These are phyloP conservation scores for Gnathonemus longibarbis DNA, from an alignment of 2,113 vertebrate species.

Conservation along the genomic window DNA sequence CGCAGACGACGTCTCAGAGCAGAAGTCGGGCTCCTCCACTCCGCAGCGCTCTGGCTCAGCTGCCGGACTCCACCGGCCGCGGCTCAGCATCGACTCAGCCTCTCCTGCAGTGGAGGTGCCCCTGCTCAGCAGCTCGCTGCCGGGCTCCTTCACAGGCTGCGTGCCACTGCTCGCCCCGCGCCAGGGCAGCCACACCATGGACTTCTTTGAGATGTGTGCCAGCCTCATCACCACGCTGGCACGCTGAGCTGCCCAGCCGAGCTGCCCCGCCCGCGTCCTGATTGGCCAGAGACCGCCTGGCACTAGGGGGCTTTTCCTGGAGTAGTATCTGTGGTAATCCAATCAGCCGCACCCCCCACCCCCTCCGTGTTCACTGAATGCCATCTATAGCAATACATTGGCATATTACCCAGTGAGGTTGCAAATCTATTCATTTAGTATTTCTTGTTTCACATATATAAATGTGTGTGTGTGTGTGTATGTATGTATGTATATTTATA, in stretches of 20 bases:
- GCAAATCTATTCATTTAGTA: conserved; percentile 29
- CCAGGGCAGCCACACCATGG: conserved; percentile 95
- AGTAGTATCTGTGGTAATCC: conserved; percentile 28
- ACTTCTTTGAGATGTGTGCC: conserved; percentile 99
- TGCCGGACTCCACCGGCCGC: conserved; percentile 73
- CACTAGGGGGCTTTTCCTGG: conserved; percentile 5
- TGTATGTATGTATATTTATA: conserved; percentile 48
- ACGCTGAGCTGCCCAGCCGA: conserved; percentile 61
- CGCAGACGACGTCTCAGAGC: conserved; percentile 82
- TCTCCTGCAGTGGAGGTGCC: conserved; percentile 58
- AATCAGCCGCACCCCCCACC: not conserved
- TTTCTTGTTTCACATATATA: conserved; percentile 32
- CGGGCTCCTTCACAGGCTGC: conserved; percentile 73
- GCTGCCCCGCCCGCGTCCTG: not conserved
- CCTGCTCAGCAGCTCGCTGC: conserved; percentile 73
- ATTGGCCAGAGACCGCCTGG: conserved; percentile 13
- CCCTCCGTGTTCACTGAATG: conserved; percentile 22
- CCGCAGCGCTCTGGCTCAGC: conserved; percentile 88
- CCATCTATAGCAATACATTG: conserved; percentile 21
- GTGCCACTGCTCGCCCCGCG: conserved; percentile 61
- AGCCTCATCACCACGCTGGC: conserved; percentile 92
- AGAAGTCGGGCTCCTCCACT: conserved; percentile 85
- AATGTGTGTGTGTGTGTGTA: conserved; percentile 33
- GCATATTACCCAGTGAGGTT: conserved; percentile 22
- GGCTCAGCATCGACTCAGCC: conserved; percentile 80